phyloP scores from a whole-genome alignment of 2,888 invertebrate genomes.

The Fragum fragum region DNA sequence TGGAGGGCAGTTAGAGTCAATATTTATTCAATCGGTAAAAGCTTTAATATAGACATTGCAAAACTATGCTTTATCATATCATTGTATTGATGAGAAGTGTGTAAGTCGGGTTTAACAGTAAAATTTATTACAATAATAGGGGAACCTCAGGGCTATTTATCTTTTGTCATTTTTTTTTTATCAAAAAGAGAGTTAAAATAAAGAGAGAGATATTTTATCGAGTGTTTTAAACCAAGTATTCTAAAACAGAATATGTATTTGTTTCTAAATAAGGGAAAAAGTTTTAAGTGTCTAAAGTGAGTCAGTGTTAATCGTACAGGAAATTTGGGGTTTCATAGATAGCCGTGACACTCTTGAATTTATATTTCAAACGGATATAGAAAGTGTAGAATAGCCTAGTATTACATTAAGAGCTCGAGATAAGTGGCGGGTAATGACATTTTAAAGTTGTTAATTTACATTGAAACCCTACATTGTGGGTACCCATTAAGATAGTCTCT shows the following conservation, averaged over 20 bases:
- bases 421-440: too few relatives aligned
- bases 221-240: too few relatives aligned
- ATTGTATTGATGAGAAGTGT: conserved; percentile 56
- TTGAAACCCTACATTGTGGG: too few relatives aligned
- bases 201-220: conserved; percentile 35
- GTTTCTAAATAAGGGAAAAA: conserved; percentile 15
- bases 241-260: too few relatives aligned
- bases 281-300: conserved; percentile 42
- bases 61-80: conserved; percentile 57
- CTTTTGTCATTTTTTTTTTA: conserved; percentile 32
- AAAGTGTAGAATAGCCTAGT: conserved; percentile 18
- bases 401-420: neutral
- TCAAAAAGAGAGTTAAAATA: conserved; percentile 29
- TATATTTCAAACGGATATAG: conserved; percentile 16
- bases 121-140: conserved; percentile 26
- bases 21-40: conserved; percentile 67
- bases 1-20: conserved; percentile 60
- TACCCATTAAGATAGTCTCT: too few relatives aligned
- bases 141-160: conserved; percentile 46
- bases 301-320: conserved; percentile 44
- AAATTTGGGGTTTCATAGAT: conserved; percentile 42
- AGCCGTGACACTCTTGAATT: conserved; percentile 19
- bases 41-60: conserved; percentile 68
- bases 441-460: too few relatives aligned
- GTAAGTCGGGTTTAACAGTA: conserved; percentile 38